Evolutionary conservation across 2,113 vertebrate species (phyloP).

Genomic region (Calidris pygmaea): DNA sequence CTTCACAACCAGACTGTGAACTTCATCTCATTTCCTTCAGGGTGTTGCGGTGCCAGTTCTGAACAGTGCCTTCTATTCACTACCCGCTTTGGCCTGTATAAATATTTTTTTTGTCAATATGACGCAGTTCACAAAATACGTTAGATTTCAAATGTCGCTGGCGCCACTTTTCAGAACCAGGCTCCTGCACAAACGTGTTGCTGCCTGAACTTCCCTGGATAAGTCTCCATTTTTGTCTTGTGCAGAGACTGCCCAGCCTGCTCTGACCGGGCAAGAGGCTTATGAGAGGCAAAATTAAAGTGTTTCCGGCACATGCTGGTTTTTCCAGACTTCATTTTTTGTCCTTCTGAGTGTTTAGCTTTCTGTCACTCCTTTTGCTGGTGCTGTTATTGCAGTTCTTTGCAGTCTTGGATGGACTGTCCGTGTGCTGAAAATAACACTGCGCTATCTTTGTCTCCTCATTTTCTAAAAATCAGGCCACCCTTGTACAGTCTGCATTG

Average conservation of each 20-base stretch:
- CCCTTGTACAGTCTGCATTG: not conserved
- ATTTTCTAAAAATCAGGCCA: constrained; percentile 58
- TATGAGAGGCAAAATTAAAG: not conserved
- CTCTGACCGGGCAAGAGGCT: not conserved
- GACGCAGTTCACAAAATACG: not conserved
- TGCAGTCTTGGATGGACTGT: not conserved
- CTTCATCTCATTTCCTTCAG: constrained; percentile 54
- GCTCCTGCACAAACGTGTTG: not conserved
- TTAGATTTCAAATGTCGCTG: constrained; percentile 17
- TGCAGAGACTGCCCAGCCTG: not conserved
- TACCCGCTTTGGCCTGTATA: not conserved
- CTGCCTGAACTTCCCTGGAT: not conserved
- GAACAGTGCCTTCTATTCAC: constrained; percentile 63
- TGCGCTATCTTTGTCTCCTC: not conserved
- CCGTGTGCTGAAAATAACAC: constrained; percentile 10
- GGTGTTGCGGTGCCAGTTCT: constrained; percentile 33
- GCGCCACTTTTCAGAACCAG: not conserved
- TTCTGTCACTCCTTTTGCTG: not conserved
- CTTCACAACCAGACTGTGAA: constrained; percentile 59
- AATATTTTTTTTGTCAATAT: not conserved
- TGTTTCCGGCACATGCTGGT: not conserved
- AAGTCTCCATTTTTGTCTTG: not conserved
- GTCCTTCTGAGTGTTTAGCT: not conserved
- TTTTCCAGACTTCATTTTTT: not conserved
- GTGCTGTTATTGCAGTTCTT: not conserved